Evolutionary conservation across 2,113 vertebrate species (phyloP), one percentile per base, ranked within the genome.

Genomic region (Macrotis lagotis): DNA sequence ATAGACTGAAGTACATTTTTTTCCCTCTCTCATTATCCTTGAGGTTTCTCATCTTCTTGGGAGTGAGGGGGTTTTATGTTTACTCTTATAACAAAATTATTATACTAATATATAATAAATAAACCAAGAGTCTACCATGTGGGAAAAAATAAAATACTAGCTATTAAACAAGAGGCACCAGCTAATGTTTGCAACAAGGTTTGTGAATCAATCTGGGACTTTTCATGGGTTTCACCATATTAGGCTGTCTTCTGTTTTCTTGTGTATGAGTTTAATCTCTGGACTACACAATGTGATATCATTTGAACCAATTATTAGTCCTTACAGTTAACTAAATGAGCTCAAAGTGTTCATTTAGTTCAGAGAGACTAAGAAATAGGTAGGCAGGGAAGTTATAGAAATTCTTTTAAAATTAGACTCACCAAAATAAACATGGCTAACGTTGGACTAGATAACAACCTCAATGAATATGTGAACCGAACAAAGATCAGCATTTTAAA

Each of bases 401-500:
- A 90, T 14, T 37, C 8, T 66, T 5, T 59, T 50, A 92, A 83
- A 90, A 91, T 83, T 51, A 83, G 26, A 48, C 52, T n/a, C 51
- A 24, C 7, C 51, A 74, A 90, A 2, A 14, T 74, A 74, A 90
- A 44, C 25, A 19, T 50, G 48, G 52, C 51, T 1, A 8, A n/a
- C 28, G 44, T 83, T 53, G 28, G 25, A 11, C 47, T 49, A 48
- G 25, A 48, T 49, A 31, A 4, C 49, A 31, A 48, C n/a, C 48
- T 90, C 59, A 91, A 44, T 44, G 16, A 95, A 25, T 5, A 91
- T 88, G 28, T 47, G 90, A 95, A 22, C 8, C 0, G n/a, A 92
- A 48, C 37, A 48, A 55, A 94, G n/a, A 5, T 51, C 25, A 9
- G 48, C 50, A 95, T 90, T 92, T 90, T 95, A 90, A 11, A 95